phyloP scores from a whole-genome alignment of 1,140 invertebrate genomes.

The Pseudoatta argentina region DNA sequence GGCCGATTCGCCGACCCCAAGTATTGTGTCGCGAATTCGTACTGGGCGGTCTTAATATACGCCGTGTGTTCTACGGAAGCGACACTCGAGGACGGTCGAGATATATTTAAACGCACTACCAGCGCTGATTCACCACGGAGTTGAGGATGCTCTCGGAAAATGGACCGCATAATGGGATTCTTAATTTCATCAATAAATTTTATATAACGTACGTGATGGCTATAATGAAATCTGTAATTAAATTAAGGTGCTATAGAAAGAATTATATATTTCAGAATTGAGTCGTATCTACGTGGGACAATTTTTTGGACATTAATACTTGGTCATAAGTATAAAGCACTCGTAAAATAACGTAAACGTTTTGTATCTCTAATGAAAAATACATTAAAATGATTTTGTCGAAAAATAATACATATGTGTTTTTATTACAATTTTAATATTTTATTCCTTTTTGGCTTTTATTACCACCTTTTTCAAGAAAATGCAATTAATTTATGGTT shows the following conservation, averaged over 20 bases:
- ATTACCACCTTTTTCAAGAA: too few species aligned
- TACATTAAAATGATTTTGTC: too few species aligned
- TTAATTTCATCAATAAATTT: constrained; percentile 21
- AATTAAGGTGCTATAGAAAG: neutral
- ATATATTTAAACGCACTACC: constrained; percentile 69
- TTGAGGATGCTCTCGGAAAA: constrained; percentile 34
- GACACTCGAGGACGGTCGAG: constrained; percentile 51
- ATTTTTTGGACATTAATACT: neutral
- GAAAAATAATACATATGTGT: too few species aligned
- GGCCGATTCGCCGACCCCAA: constrained; percentile 30
- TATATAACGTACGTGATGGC: neutral
- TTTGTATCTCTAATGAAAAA: too few species aligned
- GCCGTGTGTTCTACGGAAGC: constrained; percentile 55
- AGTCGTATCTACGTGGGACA: neutral
- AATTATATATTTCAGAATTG: neutral
- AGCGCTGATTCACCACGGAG: constrained; percentile 65
- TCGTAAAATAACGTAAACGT: too few species aligned
- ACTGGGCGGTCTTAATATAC: constrained; percentile 55
- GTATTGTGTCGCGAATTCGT: constrained; percentile 67
- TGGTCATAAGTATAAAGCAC: too few species aligned
- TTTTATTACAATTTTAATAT: too few species aligned
- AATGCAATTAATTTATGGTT: too few species aligned
- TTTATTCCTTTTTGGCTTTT: too few species aligned
- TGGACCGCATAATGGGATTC: constrained; percentile 46
- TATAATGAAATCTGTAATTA: constrained; percentile 11